Percentiles rank a stretch among this genome's conserved stretches.
Evolutionary conservation across 1,140 invertebrate genomes (phyloP).

Genomic region (Pantala flavescens): DNA sequence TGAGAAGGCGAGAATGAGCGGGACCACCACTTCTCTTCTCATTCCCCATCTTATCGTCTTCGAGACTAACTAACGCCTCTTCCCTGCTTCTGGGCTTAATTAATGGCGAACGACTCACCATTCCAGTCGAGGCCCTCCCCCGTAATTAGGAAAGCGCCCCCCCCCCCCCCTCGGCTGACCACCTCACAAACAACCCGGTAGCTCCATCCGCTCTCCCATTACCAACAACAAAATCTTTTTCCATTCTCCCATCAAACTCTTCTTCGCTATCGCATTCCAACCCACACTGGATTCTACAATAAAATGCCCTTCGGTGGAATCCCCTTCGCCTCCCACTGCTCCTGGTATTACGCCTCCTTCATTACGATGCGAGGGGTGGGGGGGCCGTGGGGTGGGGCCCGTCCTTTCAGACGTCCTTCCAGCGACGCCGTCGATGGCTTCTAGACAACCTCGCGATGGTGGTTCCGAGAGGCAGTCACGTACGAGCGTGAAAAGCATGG

Average conservation of each 20-base stretch:
- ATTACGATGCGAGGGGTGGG: neutral
- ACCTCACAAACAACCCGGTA: neutral
- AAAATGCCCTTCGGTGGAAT: conserved; percentile 5
- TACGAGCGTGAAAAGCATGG: no score
- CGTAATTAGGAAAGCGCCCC: neutral
- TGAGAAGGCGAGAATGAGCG: neutral
- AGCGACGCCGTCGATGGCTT: no score
- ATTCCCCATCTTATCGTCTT: neutral
- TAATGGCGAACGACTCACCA: neutral
- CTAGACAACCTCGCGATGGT: no score
- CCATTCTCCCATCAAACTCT: neutral
- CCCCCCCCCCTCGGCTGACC: neutral
- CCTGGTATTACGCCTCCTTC: neutral
- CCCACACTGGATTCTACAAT: neutral
- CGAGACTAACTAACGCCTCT: neutral
- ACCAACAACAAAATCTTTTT: conserved; percentile 3
- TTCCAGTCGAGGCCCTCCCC: neutral
- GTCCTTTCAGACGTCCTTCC: no score
- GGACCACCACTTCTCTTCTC: neutral
- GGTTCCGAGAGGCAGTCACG: no score
- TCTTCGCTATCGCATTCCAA: neutral
- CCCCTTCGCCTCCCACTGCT: neutral
- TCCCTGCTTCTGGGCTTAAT: conserved; percentile 8
- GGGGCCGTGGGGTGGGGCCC: neutral
- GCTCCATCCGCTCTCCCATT: neutral